Evolutionary conservation across 2,113 vertebrate species (phyloP).

Genomic region (Accipiter cooperii): DNA sequence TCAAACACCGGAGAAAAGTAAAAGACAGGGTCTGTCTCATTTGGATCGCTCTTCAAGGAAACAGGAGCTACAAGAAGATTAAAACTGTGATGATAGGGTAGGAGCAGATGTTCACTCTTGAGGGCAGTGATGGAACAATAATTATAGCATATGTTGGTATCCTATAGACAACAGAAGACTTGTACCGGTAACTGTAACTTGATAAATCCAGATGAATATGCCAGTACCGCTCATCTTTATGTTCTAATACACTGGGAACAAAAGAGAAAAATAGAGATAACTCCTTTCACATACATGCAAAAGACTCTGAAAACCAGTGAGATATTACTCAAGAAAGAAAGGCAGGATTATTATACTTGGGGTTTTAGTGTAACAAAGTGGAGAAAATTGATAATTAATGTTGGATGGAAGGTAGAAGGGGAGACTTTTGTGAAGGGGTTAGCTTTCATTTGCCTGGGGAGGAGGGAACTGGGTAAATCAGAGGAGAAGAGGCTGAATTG

Average conservation of each 20-base stretch:
- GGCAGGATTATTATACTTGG: background rate
- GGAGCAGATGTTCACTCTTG: constrained; percentile 40
- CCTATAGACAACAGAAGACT: background rate
- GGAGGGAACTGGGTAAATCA: background rate
- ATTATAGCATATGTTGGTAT: background rate
- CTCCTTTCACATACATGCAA: background rate
- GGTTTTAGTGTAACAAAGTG: background rate
- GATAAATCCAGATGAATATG: background rate
- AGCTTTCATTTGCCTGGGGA: background rate
- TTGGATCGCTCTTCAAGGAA: constrained; percentile 25
- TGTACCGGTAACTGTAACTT: background rate
- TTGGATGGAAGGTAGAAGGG: background rate
- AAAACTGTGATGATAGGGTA: background rate
- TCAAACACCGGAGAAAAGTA: background rate
- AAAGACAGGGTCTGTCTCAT: background rate
- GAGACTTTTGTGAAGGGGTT: background rate
- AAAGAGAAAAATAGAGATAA: background rate
- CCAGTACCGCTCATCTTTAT: background rate
- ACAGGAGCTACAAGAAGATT: constrained; percentile 12
- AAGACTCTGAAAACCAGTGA: background rate
- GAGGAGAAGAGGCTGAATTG: background rate
- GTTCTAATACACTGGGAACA: background rate
- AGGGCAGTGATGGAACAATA: constrained; percentile 23
- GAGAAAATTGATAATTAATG: background rate
- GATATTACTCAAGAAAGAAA: background rate